Percentiles rank a stretch among this genome's conserved stretches.
These are phyloP conservation scores for Pocillopora damicornis DNA, from an alignment of 64 coral and sea anemone genomes.

Conservation along the genomic window DNA sequence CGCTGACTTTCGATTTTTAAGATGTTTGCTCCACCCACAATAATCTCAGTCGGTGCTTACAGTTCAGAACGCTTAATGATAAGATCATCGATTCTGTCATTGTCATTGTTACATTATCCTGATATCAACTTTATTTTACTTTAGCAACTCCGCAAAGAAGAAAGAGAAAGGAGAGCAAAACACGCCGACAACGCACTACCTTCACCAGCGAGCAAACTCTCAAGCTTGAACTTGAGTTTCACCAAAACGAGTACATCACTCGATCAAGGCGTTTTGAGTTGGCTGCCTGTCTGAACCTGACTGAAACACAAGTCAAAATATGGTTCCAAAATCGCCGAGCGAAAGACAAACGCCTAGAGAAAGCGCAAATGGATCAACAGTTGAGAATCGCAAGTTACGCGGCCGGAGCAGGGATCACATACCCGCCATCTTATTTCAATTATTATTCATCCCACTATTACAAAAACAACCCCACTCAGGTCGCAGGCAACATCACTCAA, in stretches of 20 bases:
- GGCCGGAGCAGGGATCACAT: conserved; percentile 54
- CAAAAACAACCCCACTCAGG: conserved; percentile 61
- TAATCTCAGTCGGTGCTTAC: no score
- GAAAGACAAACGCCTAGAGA: conserved; percentile 98
- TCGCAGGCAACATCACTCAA: conserved; percentile 48
- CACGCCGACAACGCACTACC: conserved; percentile 89
- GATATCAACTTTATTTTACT: conserved; percentile 5
- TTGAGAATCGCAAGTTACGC: conserved; percentile 83
- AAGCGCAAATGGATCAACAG: conserved; percentile 98
- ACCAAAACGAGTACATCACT: conserved; percentile 99
- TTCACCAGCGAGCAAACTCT: conserved; percentile 99
- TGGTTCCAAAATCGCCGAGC: conserved; percentile 99
- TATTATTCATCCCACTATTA: conserved; percentile 78
- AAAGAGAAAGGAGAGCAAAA: conserved; percentile 93
- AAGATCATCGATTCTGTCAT: no score
- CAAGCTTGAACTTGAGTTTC: conserved; percentile 95
- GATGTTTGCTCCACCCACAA: no score
- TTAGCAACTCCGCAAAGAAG: conserved; percentile 73
- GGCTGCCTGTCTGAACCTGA: conserved; percentile 86
- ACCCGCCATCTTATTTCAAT: conserved; percentile 84
- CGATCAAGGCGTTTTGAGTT: conserved; percentile 95
- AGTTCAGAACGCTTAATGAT: no score
- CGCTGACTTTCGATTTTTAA: no score
- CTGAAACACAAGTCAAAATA: conserved; percentile 99
- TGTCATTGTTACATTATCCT: neutral